Conservation (phyloP, 2,888 invertebrate genomes). For the Stratiomys singularior region DNA sequence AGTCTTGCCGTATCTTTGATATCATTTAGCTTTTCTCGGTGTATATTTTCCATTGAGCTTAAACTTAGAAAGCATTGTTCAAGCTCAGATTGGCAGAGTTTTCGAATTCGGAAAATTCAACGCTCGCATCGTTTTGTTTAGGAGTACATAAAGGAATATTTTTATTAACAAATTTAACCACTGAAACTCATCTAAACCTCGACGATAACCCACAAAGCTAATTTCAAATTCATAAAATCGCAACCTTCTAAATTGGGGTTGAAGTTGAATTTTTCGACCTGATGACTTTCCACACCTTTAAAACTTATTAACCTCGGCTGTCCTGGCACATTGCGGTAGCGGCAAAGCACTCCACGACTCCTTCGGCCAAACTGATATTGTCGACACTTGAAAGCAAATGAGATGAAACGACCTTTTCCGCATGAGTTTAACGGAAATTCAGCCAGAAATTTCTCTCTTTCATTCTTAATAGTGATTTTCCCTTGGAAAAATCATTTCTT, state of each 20-base stretch:
- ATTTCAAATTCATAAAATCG: constrained; percentile 19
- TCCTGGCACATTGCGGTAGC: neutral
- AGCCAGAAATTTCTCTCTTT: no score
- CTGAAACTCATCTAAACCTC: neutral
- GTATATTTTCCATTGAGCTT: no score
- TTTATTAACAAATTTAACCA: no score
- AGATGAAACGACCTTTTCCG: constrained; percentile 22
- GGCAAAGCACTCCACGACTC: neutral
- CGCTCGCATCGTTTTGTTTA: no score
- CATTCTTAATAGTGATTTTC: no score
- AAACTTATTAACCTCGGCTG: neutral
- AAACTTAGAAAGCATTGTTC: no score
- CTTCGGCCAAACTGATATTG: constrained; percentile 1
- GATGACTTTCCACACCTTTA: constrained; percentile 16
- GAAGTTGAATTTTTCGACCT: neutral
- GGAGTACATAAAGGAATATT: no score
- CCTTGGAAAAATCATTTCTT: no score
- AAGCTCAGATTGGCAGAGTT: no score
- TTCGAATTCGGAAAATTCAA: no score
- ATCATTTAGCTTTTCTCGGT: no score
- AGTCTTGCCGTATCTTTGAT: no score
- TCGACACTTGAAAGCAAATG: constrained; percentile 35
- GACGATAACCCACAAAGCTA: neutral
- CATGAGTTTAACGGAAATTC: neutral
- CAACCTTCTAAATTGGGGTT: neutral